Conservation (phyloP, 1,140 invertebrate species). For the Microplitis demolitor region DNA sequence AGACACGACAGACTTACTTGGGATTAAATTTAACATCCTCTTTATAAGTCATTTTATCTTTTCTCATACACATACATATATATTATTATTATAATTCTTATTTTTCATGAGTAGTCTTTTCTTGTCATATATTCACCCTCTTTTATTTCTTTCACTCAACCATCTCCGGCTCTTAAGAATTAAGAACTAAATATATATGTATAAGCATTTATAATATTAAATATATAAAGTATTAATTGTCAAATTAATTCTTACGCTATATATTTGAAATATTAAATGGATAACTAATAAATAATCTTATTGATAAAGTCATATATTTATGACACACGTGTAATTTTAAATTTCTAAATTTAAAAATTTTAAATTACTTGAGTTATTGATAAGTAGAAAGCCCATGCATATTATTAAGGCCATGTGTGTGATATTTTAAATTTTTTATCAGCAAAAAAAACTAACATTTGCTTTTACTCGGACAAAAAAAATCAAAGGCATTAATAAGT, state of each 20-base stretch:
- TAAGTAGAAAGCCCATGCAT: no score
- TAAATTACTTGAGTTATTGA: no score
- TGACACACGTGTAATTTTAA: no score
- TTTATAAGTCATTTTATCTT: constrained; percentile 19
- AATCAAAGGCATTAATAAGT: no score
- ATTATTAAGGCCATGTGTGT: no score
- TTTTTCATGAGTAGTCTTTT: neutral
- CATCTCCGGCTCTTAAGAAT: neutral
- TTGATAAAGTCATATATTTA: neutral
- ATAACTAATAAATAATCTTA: neutral
- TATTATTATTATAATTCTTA: constrained; percentile 3
- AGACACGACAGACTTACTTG: constrained; percentile 16
- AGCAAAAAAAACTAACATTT: no score
- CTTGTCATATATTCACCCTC: constrained; percentile 1
- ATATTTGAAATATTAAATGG: no score
- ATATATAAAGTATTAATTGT: neutral
- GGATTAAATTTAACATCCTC: constrained; percentile 24
- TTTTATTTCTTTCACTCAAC: neutral
- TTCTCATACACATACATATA: neutral
- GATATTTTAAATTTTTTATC: no score
- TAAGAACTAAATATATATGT: neutral
- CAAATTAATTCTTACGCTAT: no score
- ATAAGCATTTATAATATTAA: neutral
- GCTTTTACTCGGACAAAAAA: no score
- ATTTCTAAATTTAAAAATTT: no score